Base-by-base conservation (phyloP, 2,888 invertebrate genomes). In the Calephelis perditalis region DNA sequence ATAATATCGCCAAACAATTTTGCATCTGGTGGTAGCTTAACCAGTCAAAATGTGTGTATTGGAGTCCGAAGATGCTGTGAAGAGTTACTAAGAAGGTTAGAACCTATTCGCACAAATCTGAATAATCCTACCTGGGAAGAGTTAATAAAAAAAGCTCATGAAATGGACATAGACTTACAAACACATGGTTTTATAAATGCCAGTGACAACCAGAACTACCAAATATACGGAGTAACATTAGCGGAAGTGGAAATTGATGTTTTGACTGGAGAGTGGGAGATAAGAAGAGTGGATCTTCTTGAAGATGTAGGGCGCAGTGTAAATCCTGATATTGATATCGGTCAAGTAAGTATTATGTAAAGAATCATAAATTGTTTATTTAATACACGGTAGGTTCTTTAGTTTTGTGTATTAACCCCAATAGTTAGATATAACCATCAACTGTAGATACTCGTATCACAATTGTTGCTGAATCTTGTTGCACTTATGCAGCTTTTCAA, bases 161-260 rank as follows among this genome's bases (percentile, higher is more conserved):
- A 65, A 6, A 77, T 84, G 54, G 79, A 90, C 59, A 76, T 94
- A 6, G 91, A 92, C 72, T 78, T 94, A 36, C 91, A 91, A 62
- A 91, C 92, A 5, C 72, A 73, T 46, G 88, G 86, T 56, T 91
- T 92, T 75, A 83, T 92, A 83, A 91, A 75, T 62, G 73, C 79
- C 0, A 55, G 71, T 7, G 73, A 76, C 55, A 79, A 92, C 58
- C 79, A 87, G n/a, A 63, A 75, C 0, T 95, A 95, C 69, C 73
- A 81, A 9, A 86, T 94, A 58, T 93, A 92, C 70, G 93, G 93
- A 7, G 81, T 92, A 0, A 81, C 91, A 11, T 84, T 93, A 7
- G 79, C 92, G 5, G 95, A 96, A 82, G 92, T 95, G 0, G 95
- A 95, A 78, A 76, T 96, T 0, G 95, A 96, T 75, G 81, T 95